A percentile compares a stretch with the other conserved stretches of the same genome.
These are phyloP conservation scores for Hydropotes inermis DNA, from an alignment of 2,113 vertebrate species.

Conservation along the genomic window DNA sequence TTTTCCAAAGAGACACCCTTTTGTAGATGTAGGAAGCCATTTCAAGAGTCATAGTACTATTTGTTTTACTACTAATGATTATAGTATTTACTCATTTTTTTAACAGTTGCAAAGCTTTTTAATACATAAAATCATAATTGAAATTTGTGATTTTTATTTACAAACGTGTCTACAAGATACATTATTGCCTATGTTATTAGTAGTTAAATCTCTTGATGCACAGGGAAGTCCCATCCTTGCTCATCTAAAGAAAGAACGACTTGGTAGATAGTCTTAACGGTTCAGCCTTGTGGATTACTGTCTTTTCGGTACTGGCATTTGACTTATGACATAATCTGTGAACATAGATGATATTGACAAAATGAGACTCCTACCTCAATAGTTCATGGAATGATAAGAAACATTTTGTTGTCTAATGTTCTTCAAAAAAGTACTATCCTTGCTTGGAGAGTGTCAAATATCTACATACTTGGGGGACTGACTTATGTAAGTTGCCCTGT, in stretches of 20 bases:
- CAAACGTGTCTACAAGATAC: slow-evolving; percentile 27
- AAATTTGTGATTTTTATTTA: slow-evolving; percentile 56
- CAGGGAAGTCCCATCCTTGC: neutral
- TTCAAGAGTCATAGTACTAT: neutral
- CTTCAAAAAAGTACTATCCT: slow-evolving; percentile 52
- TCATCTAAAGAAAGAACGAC: neutral
- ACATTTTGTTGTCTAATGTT: slow-evolving; percentile 42
- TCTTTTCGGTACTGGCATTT: slow-evolving; percentile 53
- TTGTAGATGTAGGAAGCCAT: neutral
- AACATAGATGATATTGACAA: slow-evolving; percentile 53
- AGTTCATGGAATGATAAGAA: slow-evolving; percentile 72
- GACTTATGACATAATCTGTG: slow-evolving; percentile 46
- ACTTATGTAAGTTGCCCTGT: slow-evolving; percentile 48
- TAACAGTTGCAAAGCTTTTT: slow-evolving; percentile 45
- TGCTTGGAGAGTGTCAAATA: slow-evolving; percentile 55
- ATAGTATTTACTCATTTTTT: slow-evolving; percentile 31
- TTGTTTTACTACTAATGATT: slow-evolving; percentile 42
- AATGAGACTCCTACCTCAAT: slow-evolving; percentile 81
- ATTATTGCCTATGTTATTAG: slow-evolving; percentile 66
- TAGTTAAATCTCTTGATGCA: slow-evolving; percentile 44
- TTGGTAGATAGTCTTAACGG: slow-evolving; percentile 6
- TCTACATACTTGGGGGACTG: neutral
- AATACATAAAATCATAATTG: slow-evolving; percentile 37
- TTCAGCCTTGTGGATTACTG: slow-evolving; percentile 48
- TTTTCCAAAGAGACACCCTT: neutral